Conservation (phyloP, 30 jellyfish, hydroid and myxozoan species). For the Turritopsis dohrnii region DNA sequence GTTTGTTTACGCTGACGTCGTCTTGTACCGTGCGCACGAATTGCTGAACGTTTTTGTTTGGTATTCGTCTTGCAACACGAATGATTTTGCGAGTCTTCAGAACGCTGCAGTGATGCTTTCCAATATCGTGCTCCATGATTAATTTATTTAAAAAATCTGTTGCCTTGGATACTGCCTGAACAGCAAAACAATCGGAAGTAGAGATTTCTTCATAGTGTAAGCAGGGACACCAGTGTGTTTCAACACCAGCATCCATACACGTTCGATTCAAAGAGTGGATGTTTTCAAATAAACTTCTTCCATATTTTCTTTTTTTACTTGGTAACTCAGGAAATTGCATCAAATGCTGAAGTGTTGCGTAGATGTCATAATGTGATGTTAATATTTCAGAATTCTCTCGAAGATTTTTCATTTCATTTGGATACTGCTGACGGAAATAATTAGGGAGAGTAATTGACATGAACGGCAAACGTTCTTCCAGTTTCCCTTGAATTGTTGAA, state of each 20-base stretch:
- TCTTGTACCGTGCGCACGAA: not conserved
- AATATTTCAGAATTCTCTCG: slow-evolving; percentile 10
- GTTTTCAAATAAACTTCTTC: slow-evolving; percentile 18
- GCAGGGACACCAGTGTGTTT: slow-evolving; percentile 21
- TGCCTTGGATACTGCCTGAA: slow-evolving; percentile 23
- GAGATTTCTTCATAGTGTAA: not conserved
- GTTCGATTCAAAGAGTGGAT: slow-evolving; percentile 23
- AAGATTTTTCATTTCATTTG: slow-evolving; percentile 1
- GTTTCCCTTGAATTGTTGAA: slow-evolving; percentile 26
- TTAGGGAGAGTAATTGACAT: slow-evolving; percentile 20
- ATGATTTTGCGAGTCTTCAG: not conserved
- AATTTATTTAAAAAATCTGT: not conserved
- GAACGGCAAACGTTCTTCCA: slow-evolving; percentile 40
- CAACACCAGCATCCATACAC: slow-evolving; percentile 29
- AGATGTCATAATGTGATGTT: slow-evolving; percentile 30
- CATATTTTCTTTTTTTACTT: not conserved
- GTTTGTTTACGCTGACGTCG: not conserved
- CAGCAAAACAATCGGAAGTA: not conserved
- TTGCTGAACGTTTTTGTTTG: slow-evolving; percentile 8
- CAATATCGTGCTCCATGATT: not conserved
- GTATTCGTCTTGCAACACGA: not conserved
- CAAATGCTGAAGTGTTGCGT: slow-evolving; percentile 30
- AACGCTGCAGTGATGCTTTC: not conserved
- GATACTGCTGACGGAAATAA: not conserved
- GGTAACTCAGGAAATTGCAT: not conserved